These are phyloP conservation scores for Galendromus occidentalis DNA, from an alignment of 1,140 invertebrate genomes.

Conservation along the genomic window DNA sequence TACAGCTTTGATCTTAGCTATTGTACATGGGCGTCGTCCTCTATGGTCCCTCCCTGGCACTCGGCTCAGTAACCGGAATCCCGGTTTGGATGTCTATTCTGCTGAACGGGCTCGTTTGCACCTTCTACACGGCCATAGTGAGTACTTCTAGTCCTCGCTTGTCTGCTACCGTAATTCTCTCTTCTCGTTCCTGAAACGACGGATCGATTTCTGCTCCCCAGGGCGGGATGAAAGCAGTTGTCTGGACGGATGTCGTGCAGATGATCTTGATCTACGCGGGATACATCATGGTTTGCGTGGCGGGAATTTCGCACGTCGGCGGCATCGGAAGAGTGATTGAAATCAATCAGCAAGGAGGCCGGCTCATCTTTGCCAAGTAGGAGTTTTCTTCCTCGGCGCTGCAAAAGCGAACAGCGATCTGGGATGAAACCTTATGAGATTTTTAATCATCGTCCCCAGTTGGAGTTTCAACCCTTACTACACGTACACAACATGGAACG, in stretches of 20 bases:
- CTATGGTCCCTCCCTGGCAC: slow-evolving; percentile 70
- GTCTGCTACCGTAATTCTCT: not conserved
- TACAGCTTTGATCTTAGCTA: slow-evolving; percentile 35
- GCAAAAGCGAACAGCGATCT: not conserved
- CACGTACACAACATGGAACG: slow-evolving; percentile 16
- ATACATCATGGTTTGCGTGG: slow-evolving; percentile 48
- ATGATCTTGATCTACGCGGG: slow-evolving; percentile 62
- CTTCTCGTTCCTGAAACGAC: no score
- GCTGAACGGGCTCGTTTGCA: slow-evolving; percentile 68
- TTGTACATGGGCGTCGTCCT: slow-evolving; percentile 81
- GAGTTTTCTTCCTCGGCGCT: slow-evolving; percentile 18
- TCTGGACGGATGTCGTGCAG: slow-evolving; percentile 80
- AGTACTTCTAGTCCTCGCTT: slow-evolving; percentile 26
- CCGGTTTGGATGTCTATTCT: slow-evolving; percentile 54
- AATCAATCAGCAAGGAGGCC: slow-evolving; percentile 37
- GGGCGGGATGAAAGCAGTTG: slow-evolving; percentile 83
- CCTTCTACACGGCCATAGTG: slow-evolving; percentile 76
- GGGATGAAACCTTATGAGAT: not conserved
- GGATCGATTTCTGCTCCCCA: slow-evolving; percentile 26
- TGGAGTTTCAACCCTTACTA: slow-evolving; percentile 15
- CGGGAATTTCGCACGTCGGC: slow-evolving; percentile 49
- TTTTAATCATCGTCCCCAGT: not conserved
- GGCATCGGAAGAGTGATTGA: slow-evolving; percentile 45
- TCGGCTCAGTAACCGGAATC: slow-evolving; percentile 44
- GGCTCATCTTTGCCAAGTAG: slow-evolving; percentile 59